Evolutionary conservation across 2,888 invertebrate genomes (phyloP).

Genomic region (Thalpophila matura): DNA sequence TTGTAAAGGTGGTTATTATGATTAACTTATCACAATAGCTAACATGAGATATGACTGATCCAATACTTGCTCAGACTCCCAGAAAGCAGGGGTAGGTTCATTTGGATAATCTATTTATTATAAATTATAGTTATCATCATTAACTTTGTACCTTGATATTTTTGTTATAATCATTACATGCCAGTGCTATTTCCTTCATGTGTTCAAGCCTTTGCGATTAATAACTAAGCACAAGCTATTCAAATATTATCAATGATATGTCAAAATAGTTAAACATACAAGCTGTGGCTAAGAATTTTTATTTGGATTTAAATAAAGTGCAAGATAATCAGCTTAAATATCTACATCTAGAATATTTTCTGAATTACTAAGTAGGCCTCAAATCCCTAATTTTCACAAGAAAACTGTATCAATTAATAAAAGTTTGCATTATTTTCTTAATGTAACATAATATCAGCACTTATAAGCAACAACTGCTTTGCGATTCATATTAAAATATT

Average conservation of each 20-base stretch:
- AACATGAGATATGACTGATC: background rate
- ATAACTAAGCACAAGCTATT: background rate
- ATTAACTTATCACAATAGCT: background rate
- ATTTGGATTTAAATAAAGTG: background rate
- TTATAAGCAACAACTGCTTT: slow-evolving; percentile 2
- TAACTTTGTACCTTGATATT: slow-evolving; percentile 7
- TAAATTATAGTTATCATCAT: background rate
- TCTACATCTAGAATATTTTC: background rate
- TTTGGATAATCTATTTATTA: background rate
- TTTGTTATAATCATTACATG: slow-evolving; percentile 5
- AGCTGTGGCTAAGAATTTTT: slow-evolving; percentile 10
- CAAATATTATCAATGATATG: background rate
- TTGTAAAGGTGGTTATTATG: background rate
- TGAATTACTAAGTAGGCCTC: background rate
- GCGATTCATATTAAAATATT: slow-evolving; percentile 13
- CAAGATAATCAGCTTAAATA: background rate
- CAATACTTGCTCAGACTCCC: background rate
- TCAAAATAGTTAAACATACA: slow-evolving; percentile 6
- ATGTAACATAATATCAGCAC: background rate
- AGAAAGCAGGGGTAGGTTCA: slow-evolving; percentile 4
- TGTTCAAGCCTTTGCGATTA: slow-evolving; percentile 30
- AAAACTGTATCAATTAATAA: background rate
- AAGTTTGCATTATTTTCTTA: slow-evolving; percentile 6
- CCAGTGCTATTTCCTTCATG: slow-evolving; percentile 22
- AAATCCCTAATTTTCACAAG: background rate